phyloP scores from a whole-genome alignment of 2,888 invertebrate species.

The Orthonychiurus folsomi region DNA sequence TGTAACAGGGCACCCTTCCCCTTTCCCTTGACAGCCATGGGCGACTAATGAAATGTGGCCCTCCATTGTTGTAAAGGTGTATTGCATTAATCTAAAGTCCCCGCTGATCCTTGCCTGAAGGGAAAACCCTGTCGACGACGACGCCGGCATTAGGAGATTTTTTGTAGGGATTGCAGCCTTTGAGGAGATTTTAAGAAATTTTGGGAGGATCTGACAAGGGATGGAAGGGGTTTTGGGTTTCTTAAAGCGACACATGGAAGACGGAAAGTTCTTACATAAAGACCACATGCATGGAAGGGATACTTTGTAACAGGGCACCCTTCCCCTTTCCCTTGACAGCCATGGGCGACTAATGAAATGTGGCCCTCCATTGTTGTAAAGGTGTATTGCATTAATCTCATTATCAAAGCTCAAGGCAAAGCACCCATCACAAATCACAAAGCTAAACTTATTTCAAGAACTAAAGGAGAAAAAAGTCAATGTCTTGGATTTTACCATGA shows the following conservation, averaged over 20 bases:
- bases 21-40: slow-evolving; percentile 2
- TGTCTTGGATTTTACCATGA: no score
- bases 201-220: background rate
- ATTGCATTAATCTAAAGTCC: background rate
- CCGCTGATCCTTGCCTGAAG: background rate
- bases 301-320: background rate
- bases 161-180: no score
- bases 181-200: background rate
- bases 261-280: background rate
- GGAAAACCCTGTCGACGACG: background rate
- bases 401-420: background rate
- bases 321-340: background rate
- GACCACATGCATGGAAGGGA: background rate
- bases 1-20: background rate
- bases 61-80: background rate
- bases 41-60: slow-evolving; percentile 3
- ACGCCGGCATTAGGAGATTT: no score
- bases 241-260: no score
- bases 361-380: background rate
- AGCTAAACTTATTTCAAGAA: no score
- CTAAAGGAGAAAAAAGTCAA: no score
- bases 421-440: no score
- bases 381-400: background rate
- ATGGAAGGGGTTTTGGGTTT: no score
- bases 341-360: slow-evolving; percentile 4